Evolutionary conservation across 1,140 invertebrate genomes (phyloP).

Genomic region (Polyergus mexicanus): DNA sequence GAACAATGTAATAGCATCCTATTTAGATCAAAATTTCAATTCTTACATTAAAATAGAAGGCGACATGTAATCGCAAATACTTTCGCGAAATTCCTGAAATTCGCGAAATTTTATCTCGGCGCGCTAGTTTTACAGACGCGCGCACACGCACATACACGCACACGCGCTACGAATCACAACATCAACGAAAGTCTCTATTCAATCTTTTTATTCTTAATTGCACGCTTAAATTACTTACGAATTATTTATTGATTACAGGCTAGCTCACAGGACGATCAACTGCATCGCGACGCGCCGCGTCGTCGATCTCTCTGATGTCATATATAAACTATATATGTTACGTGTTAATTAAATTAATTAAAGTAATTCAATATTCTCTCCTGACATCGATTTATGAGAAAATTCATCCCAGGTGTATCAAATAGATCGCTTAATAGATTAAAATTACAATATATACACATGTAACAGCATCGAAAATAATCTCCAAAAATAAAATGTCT

Average conservation of each 20-base stretch:
- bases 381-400: constrained; percentile 28
- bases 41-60: neutral
- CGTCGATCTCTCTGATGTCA: constrained; percentile 25
- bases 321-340: constrained; percentile 32
- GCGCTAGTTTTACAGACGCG: neutral
- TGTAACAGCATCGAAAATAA: constrained; percentile 17
- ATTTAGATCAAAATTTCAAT: constrained; percentile 1
- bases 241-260: constrained; percentile 38
- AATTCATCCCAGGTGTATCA: constrained; percentile 14
- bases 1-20: neutral
- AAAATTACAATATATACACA: constrained; percentile 26
- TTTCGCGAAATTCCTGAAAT: constrained; percentile 27
- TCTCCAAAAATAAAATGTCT: neutral
- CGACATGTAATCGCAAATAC: neutral
- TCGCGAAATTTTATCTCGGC: constrained; percentile 37
- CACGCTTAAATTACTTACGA: constrained; percentile 54
- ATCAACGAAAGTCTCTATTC: constrained; percentile 47
- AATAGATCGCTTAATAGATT: constrained; percentile 26
- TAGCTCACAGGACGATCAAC: constrained; percentile 51
- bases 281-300: constrained; percentile 32
- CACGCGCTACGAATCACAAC: constrained; percentile 40
- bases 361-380: constrained; percentile 29
- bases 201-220: constrained; percentile 36
- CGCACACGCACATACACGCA: neutral
- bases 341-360: constrained; percentile 44